Base-by-base conservation (phyloP, 2,113 vertebrate species). In the Epinephelus fuscoguttatus region DNA sequence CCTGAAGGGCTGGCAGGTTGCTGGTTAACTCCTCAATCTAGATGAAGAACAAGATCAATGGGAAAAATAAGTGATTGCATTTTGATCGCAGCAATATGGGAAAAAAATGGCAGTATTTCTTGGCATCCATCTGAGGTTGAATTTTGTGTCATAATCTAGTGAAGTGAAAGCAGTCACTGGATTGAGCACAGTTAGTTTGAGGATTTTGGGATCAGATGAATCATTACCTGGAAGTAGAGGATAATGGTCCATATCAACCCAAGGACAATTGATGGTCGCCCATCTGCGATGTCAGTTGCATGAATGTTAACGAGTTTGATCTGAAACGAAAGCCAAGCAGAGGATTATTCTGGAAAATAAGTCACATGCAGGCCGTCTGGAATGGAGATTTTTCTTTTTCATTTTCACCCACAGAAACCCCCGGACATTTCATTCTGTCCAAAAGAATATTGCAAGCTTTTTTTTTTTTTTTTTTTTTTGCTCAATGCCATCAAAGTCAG, bases 221-320 rank as follows among this genome's bases (percentile, higher is more conserved):
- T 6, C 13, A 40, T 57, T 96, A 98, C 98, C 98, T 99, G 98
- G 90, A 99, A 99, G 91, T 99, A 99, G 0, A 99, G 95, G 94
- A 99, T 99, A 70, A 99, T 94, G 75, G 98, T 99, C 98, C 98
- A 99, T 81, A 99, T 92, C 91, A 99, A 92, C 8, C 98, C 98
- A 4, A 99, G 97, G 37, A 99, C 97, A 79, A 99, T 99, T 3
- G 98, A 97, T 10, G 98, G 98, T 21, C 96, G 96, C 21, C 98
- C 98, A 85, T 99, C 98, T 63, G 97, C 98, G 80, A 99, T 98
- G 88, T 99, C 98, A 6, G 97, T 99, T 75, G 97, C 96, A 84
- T 99, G 99, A 89, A 99, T 99, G 94, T 99, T 99, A 79, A 99
- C 98, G 67, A 99, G 94, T 82, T 99, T 99, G 92, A 99, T 99